Evolutionary conservation across 1,140 invertebrate genomes (phyloP).

Genomic region (Acromyrmex heyeri): DNA sequence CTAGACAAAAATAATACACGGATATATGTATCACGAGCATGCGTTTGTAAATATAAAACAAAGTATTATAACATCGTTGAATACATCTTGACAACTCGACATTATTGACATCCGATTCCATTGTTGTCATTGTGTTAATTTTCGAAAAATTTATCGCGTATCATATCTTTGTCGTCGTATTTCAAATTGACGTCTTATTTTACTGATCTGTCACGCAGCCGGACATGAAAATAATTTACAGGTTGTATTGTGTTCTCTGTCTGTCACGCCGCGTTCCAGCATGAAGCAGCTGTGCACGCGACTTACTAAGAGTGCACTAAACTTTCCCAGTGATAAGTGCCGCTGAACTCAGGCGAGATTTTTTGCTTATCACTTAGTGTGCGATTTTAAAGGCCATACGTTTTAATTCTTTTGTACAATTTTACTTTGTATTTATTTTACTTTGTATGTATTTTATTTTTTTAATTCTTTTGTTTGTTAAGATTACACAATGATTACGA

Average conservation of each 20-base stretch:
- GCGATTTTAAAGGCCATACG: not conserved
- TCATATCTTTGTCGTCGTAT: not conserved
- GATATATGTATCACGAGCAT: not conserved
- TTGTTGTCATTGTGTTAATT: not conserved
- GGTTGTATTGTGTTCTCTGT: not conserved
- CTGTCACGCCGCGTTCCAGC: not conserved
- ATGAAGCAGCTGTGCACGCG: slow-evolving; percentile 11
- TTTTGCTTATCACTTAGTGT: not conserved
- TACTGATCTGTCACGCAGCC: not conserved
- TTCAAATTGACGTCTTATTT: slow-evolving; percentile 17
- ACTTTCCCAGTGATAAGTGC: slow-evolving; percentile 38
- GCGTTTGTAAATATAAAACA: not conserved
- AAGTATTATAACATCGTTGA: not conserved
- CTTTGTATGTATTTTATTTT: not conserved
- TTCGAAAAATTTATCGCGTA: not conserved
- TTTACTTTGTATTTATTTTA: not conserved
- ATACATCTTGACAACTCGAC: not conserved
- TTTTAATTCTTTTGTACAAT: not conserved
- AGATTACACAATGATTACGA: not conserved
- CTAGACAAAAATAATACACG: not conserved
- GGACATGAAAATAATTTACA: slow-evolving; percentile 5
- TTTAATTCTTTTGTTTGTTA: not conserved
- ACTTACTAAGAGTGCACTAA: slow-evolving; percentile 36
- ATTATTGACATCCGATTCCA: not conserved
- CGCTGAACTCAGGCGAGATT: slow-evolving; percentile 21